Conservation (phyloP, 2,797 vertebrate genomes). For the Varecia variegata region DNA sequence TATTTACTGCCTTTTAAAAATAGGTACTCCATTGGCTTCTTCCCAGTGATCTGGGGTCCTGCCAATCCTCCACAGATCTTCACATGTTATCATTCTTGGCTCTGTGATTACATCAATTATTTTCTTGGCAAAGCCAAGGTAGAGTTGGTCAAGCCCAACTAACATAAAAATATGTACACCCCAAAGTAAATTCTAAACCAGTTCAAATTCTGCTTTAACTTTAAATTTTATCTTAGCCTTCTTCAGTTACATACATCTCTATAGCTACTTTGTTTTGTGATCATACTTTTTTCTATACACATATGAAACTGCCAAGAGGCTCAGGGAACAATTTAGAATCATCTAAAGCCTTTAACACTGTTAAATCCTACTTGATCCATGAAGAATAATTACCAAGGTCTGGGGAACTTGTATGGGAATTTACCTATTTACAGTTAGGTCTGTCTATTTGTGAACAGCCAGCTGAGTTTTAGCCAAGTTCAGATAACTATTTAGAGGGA, state of each 20-base stretch:
- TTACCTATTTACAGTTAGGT: constrained; percentile 61
- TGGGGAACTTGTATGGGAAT: constrained; percentile 55
- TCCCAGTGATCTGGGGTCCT: constrained; percentile 55
- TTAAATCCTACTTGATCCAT: constrained; percentile 68
- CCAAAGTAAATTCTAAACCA: constrained; percentile 38
- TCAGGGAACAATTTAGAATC: constrained; percentile 60
- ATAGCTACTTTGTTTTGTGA: constrained; percentile 41
- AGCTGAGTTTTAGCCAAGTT: constrained; percentile 12
- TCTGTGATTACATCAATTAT: constrained; percentile 72
- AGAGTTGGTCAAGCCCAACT: constrained; percentile 68
- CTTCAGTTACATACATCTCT: background rate
- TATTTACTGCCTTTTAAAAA: constrained; percentile 70
- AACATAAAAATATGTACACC: constrained; percentile 61
- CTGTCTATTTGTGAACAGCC: constrained; percentile 46
- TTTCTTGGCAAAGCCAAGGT: constrained; percentile 72
- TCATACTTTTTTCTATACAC: background rate
- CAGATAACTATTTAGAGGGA: background rate
- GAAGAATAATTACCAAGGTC: constrained; percentile 70
- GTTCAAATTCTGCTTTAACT: constrained; percentile 28
- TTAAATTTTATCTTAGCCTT: constrained; percentile 17
- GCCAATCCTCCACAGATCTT: constrained; percentile 64
- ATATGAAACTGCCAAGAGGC: constrained; percentile 51
- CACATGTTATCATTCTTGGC: constrained; percentile 76
- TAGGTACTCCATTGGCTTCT: constrained; percentile 58
- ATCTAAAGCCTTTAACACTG: constrained; percentile 59